These are phyloP conservation scores for Cataglyphis altisquamis DNA, from an alignment of 2,888 invertebrate genomes.

Conservation along the genomic window DNA sequence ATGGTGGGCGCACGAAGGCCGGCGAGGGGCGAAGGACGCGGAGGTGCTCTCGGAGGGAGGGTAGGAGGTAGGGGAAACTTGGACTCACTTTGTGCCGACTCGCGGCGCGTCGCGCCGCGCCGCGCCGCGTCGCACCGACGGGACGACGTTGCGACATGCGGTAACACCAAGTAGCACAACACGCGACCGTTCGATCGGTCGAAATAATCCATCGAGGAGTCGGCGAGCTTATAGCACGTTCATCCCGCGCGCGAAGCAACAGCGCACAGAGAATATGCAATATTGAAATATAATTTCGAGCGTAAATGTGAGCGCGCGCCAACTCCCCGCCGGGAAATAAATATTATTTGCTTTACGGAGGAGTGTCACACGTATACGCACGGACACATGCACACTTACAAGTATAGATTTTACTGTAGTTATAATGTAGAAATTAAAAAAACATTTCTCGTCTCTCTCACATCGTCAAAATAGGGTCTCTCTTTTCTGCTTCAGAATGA, in stretches of 20 bases:
- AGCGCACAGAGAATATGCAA: not conserved
- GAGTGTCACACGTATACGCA: not conserved
- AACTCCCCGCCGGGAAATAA: not conserved
- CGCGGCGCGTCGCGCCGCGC: constrained; percentile 37
- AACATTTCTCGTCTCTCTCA: not conserved
- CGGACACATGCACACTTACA: not conserved
- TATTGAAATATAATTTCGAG: constrained; percentile 35
- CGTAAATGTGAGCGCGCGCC: not conserved
- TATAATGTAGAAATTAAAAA: not conserved
- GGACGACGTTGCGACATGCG: constrained; percentile 27
- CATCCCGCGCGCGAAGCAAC: not conserved
- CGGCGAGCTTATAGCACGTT: not conserved
- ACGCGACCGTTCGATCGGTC: constrained; percentile 21
- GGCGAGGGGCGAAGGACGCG: constrained; percentile 41
- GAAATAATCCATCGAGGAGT: constrained; percentile 31
- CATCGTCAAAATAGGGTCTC: not conserved
- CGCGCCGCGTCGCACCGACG: constrained; percentile 35
- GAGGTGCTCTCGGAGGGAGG: constrained; percentile 49
- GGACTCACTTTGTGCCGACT: constrained; percentile 66
- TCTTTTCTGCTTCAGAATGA: not conserved
- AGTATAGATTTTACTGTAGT: not conserved
- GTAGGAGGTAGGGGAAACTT: constrained; percentile 65
- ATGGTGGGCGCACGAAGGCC: constrained; percentile 70
- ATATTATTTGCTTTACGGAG: not conserved
- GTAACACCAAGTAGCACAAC: constrained; percentile 18